Percentiles rank a stretch among this genome's conserved stretches.
These are phyloP conservation scores for Euphydryas editha DNA, from an alignment of 2,888 invertebrate species.

Conservation along the genomic window DNA sequence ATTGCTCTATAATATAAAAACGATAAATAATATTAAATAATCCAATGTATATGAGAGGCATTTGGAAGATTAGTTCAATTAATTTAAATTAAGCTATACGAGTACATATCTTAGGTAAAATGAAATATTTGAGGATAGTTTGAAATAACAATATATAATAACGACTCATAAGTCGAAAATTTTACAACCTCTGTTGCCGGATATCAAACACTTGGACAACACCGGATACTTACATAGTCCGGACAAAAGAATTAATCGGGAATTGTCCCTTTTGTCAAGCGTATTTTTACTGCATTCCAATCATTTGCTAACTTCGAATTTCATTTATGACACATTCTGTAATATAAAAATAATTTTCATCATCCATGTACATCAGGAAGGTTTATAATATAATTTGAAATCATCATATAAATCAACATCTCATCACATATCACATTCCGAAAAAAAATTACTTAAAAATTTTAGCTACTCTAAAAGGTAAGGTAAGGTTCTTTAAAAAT, in stretches of 20 bases:
- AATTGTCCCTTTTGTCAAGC: not conserved
- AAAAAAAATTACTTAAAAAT: not conserved
- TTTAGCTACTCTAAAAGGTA: not conserved
- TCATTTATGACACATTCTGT: not conserved
- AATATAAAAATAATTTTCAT: too few species aligned
- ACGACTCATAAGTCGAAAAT: not conserved
- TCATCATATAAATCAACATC: not conserved
- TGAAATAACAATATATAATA: not conserved
- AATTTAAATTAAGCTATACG: not conserved
- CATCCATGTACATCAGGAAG: too few species aligned
- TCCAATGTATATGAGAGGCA: too few species aligned
- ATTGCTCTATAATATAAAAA: too few species aligned
- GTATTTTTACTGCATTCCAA: not conserved
- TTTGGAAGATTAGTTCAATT: too few species aligned
- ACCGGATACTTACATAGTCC: not conserved
- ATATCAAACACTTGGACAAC: not conserved
- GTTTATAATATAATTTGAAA: too few species aligned
- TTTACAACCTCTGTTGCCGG: constrained; percentile 1
- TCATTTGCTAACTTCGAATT: not conserved
- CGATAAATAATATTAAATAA: too few species aligned
- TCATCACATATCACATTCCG: not conserved
- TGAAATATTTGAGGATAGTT: not conserved
- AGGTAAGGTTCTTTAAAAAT: too few species aligned
- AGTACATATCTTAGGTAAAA: not conserved
- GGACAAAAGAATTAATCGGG: not conserved